A percentile compares a stretch with the other conserved stretches of the same genome.
These are phyloP conservation scores for Halcyon badia DNA, from an alignment of 2,797 vertebrate genomes.

Conservation along the genomic window DNA sequence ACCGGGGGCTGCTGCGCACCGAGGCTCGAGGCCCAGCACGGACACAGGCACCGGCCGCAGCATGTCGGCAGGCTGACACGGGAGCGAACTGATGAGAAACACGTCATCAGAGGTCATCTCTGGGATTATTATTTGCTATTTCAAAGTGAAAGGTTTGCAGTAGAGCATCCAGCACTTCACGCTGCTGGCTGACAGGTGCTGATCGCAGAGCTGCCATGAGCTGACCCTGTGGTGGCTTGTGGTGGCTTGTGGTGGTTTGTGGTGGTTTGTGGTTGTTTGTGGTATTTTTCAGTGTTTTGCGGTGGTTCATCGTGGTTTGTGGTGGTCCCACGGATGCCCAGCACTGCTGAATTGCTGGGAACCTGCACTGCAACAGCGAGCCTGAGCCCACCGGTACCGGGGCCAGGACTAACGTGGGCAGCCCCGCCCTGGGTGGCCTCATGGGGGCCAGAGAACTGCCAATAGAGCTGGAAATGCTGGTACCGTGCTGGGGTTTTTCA, in stretches of 20 bases:
- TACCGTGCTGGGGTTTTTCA: background rate
- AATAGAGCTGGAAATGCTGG: background rate
- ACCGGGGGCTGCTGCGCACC: background rate
- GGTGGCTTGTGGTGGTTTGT: background rate
- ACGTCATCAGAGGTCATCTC: background rate
- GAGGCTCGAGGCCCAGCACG: background rate
- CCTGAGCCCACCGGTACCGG: fast-evolving
- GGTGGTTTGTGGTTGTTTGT: too few species aligned
- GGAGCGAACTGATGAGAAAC: fast-evolving
- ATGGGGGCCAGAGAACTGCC: fast-evolving
- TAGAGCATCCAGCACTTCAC: background rate
- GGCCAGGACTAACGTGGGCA: background rate
- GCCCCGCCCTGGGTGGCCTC: background rate
- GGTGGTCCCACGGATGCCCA: too few species aligned
- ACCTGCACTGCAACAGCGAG: fast-evolving
- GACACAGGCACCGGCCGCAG: fast-evolving
- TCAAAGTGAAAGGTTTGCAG: too few species aligned
- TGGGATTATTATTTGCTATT: background rate
- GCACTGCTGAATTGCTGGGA: background rate
- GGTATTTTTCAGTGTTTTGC: too few species aligned
- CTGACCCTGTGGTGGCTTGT: fast-evolving
- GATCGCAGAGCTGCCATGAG: fast-evolving
- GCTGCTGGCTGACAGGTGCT: background rate
- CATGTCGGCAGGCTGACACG: background rate
- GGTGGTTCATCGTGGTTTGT: too few species aligned